A percentile compares a stretch with the other conserved stretches of the same genome.
phyloP scores from a whole-genome alignment of 2,113 vertebrate species.

The Indicator maculatus region DNA sequence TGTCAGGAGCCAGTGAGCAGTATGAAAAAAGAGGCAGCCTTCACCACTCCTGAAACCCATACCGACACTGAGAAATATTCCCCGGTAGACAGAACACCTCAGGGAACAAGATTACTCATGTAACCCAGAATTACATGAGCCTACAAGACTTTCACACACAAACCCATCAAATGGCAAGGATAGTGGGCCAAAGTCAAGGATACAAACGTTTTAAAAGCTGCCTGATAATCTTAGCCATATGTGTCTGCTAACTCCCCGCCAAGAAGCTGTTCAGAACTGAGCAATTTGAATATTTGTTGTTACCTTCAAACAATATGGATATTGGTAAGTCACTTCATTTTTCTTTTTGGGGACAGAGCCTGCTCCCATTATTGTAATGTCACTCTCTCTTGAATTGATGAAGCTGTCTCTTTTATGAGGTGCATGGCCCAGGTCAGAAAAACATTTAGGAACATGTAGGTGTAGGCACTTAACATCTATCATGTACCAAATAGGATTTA shows the following conservation, averaged over 20 bases:
- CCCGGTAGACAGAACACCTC: background rate
- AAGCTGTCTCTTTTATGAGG: background rate
- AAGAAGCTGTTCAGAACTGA: background rate
- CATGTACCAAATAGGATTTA: background rate
- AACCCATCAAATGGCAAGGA: background rate
- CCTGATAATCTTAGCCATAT: background rate
- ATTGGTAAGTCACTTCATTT: background rate
- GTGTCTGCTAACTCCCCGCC: accelerated
- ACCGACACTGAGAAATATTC: accelerated
- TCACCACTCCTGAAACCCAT: background rate
- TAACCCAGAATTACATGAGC: background rate
- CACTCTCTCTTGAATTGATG: background rate
- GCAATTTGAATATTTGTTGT: background rate
- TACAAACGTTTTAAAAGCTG: background rate
- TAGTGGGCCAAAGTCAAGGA: background rate
- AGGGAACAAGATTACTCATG: background rate
- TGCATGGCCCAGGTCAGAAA: background rate
- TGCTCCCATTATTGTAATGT: background rate
- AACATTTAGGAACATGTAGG: accelerated
- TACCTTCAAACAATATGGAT: background rate
- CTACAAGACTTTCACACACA: background rate
- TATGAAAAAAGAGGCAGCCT: background rate
- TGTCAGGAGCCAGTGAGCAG: background rate
- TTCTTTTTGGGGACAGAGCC: background rate
- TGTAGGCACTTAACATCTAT: background rate